These are phyloP conservation scores for Archaeoteleia sp. DNA, from an alignment of 2,888 invertebrate genomes.

Conservation along the genomic window DNA sequence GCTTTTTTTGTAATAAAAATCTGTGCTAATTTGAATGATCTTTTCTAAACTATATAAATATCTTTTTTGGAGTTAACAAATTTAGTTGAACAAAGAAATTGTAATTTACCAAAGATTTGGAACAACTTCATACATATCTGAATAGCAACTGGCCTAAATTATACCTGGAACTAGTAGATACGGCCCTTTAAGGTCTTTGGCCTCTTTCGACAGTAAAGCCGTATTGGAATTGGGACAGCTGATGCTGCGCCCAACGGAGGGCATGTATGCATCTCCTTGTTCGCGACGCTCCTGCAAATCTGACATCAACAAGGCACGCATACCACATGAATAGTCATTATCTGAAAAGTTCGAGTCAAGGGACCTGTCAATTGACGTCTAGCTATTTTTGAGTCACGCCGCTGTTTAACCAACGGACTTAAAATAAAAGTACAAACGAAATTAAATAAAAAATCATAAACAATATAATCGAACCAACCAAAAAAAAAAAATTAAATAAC, in stretches of 20 bases:
- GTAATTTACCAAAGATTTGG: too few relatives aligned
- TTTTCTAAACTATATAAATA: too few relatives aligned
- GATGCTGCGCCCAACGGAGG: conserved; percentile 70
- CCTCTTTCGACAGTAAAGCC: conserved; percentile 72
- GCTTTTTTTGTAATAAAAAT: too few relatives aligned
- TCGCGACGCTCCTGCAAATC: conserved; percentile 74
- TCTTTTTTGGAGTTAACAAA: background rate
- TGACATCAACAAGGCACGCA: conserved; percentile 74
- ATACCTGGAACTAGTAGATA: conserved; percentile 79
- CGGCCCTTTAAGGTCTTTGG: conserved; percentile 77
- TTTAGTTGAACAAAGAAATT: background rate
- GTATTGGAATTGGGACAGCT: conserved; percentile 74
- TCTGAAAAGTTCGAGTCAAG: conserved; percentile 67
- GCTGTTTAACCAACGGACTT: conserved; percentile 48
- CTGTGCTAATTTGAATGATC: too few relatives aligned
- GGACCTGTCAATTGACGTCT: conserved; percentile 52
- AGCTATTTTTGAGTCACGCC: conserved; percentile 48
- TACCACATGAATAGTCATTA: conserved; percentile 74
- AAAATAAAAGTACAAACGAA: conserved; percentile 54
- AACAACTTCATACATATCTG: conserved; percentile 17
- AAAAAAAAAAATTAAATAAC: conserved; percentile 31
- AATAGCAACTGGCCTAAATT: conserved; percentile 67
- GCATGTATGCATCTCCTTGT: conserved; percentile 64
- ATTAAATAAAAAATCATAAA: conserved; percentile 39
- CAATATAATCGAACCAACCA: conserved; percentile 1